Evolutionary conservation across 2,797 vertebrate genomes (phyloP).

Genomic region (Ctenosaura bakeri): DNA sequence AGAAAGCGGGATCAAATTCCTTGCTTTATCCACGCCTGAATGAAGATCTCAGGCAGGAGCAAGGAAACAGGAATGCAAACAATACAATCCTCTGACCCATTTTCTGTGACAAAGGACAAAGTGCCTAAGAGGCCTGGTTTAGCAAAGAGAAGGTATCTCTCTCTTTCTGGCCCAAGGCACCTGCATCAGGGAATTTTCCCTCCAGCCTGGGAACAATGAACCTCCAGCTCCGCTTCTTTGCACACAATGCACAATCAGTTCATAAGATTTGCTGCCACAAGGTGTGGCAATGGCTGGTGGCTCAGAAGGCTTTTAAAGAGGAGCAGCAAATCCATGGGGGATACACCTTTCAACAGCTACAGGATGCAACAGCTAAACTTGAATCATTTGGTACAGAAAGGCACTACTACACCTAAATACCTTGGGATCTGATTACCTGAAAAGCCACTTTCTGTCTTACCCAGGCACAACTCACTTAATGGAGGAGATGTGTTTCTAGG

Average conservation of each 20-base stretch:
- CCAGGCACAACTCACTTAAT: too few relatives aligned
- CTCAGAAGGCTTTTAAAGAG: background rate
- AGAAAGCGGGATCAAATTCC: slow-evolving; percentile 68
- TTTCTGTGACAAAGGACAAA: slow-evolving; percentile 35
- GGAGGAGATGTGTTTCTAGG: too few relatives aligned
- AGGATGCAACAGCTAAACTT: background rate
- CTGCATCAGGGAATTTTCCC: background rate
- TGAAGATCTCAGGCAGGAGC: slow-evolving; percentile 40
- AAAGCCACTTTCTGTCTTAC: too few relatives aligned
- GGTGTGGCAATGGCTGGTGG: background rate
- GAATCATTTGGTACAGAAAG: background rate
- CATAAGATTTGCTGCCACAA: background rate
- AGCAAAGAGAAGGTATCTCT: background rate
- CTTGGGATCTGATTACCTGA: too few relatives aligned
- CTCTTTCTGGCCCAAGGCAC: background rate
- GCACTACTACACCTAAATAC: background rate
- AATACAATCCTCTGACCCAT: slow-evolving; percentile 23
- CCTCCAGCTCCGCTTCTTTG: background rate
- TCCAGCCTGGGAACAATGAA: background rate
- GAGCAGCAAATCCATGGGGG: background rate
- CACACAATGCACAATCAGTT: background rate
- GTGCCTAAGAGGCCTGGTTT: rapidly evolving
- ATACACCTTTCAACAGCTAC: background rate
- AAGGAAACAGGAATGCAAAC: slow-evolving; percentile 16
- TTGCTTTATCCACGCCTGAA: slow-evolving; percentile 65